phyloP scores from a whole-genome alignment of 2,888 invertebrate genomes.

The Acronicta psi region DNA sequence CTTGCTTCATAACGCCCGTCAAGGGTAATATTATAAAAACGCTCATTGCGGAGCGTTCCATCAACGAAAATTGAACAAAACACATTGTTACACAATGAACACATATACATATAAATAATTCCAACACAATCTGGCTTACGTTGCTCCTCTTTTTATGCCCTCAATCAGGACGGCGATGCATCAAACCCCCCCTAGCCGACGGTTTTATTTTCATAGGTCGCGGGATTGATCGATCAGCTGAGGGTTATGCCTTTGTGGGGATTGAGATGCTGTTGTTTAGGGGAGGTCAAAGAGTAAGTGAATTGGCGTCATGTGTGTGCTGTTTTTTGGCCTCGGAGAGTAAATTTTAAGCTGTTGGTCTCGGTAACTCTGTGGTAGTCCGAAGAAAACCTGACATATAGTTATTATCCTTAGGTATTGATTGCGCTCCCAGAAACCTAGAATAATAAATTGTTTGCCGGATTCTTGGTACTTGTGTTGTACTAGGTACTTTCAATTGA shows the following conservation, averaged over 20 bases:
- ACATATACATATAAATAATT: constrained; percentile 40
- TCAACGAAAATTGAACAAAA: constrained; percentile 2
- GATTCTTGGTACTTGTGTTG: too few species aligned
- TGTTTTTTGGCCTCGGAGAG: too few species aligned
- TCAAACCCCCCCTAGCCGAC: constrained; percentile 29
- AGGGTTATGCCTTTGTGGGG: constrained; percentile 13
- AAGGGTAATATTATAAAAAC: too few species aligned
- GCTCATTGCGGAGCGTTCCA: not conserved
- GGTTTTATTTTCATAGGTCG: constrained; percentile 39
- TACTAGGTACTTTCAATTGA: too few species aligned
- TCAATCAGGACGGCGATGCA: constrained; percentile 44
- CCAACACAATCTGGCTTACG: constrained; percentile 21
- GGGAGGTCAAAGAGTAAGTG: not conserved
- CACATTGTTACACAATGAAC: constrained; percentile 20
- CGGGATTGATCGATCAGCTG: constrained; percentile 36
- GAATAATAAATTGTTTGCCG: too few species aligned
- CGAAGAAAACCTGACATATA: too few species aligned
- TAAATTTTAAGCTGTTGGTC: too few species aligned
- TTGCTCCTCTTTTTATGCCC: constrained; percentile 41
- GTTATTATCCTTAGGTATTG: too few species aligned
- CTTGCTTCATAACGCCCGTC: not conserved
- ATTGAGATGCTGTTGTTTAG: constrained; percentile 1
- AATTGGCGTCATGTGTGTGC: not conserved
- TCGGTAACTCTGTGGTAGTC: too few species aligned
- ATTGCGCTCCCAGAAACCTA: too few species aligned